Evolutionary conservation across 2,113 vertebrate species (phyloP).

Genomic region (Aepyceros melampus): DNA sequence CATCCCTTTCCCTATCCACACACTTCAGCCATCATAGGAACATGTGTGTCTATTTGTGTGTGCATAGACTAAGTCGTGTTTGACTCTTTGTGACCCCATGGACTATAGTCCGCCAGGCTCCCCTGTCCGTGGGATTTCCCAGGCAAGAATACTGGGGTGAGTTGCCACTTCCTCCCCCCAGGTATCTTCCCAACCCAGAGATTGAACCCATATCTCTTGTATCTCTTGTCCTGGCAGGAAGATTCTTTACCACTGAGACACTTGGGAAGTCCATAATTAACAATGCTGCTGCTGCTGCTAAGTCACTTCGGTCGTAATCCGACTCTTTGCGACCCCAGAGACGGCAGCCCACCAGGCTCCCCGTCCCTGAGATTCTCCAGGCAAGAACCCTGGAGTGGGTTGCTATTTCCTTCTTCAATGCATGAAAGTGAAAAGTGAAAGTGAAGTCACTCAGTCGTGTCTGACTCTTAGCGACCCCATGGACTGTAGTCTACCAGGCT

Average conservation of each 20-base stretch:
- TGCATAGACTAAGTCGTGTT: neutral
- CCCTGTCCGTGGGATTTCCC: neutral
- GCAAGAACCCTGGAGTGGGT: too few species aligned
- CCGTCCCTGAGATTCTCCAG: too few species aligned
- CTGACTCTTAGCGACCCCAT: too few species aligned
- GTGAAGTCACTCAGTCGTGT: too few species aligned
- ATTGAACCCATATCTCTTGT: neutral
- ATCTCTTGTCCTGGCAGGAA: neutral
- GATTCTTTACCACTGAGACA: neutral
- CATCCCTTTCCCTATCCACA: neutral
- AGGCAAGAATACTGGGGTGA: neutral
- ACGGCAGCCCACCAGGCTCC: fast-evolving
- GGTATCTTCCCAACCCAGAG: neutral
- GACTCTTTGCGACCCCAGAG: neutral
- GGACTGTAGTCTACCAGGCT: too few species aligned
- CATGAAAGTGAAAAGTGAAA: too few species aligned
- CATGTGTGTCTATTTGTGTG: neutral
- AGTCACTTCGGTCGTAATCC: fast-evolving
- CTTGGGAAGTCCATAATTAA: neutral
- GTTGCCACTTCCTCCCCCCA: neutral
- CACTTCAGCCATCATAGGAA: neutral
- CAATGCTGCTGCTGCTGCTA: neutral
- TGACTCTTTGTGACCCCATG: neutral
- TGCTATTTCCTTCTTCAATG: too few species aligned
- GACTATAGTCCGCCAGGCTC: neutral